Percentiles rank a stretch among this genome's conserved stretches.
Conservation (phyloP, 2,113 vertebrate species). For the Donacobius atricapilla region DNA sequence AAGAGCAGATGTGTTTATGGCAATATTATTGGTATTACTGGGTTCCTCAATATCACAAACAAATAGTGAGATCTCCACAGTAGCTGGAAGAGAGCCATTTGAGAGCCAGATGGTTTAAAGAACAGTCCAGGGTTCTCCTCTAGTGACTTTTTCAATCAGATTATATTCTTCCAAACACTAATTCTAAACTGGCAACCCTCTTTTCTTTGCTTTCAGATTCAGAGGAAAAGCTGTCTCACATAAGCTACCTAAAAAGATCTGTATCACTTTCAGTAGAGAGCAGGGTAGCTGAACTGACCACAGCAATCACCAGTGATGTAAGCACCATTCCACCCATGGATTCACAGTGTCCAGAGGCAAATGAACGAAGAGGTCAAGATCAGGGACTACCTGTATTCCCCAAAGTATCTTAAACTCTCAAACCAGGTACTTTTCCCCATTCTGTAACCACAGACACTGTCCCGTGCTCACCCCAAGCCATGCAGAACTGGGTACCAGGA, state of each 20-base stretch:
- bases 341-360: background rate
- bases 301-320: accelerated
- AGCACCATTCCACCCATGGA: background rate
- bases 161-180: background rate
- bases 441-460: background rate
- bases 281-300: background rate
- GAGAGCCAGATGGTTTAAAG: background rate
- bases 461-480: background rate
- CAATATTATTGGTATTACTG: too few relatives aligned
- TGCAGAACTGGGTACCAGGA: background rate
- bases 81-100: background rate
- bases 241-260: background rate
- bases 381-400: background rate
- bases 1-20: background rate
- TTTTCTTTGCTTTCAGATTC: background rate
- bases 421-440: background rate
- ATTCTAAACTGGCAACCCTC: background rate
- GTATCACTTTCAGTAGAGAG: background rate
- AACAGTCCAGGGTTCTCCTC: background rate
- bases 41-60: background rate
- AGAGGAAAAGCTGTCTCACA: background rate
- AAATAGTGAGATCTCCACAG: background rate
- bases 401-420: background rate
- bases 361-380: background rate
- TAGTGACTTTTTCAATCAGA: background rate